These are phyloP conservation scores for Eriocheir sinensis DNA, from an alignment of 1,140 invertebrate species.

Conservation along the genomic window DNA sequence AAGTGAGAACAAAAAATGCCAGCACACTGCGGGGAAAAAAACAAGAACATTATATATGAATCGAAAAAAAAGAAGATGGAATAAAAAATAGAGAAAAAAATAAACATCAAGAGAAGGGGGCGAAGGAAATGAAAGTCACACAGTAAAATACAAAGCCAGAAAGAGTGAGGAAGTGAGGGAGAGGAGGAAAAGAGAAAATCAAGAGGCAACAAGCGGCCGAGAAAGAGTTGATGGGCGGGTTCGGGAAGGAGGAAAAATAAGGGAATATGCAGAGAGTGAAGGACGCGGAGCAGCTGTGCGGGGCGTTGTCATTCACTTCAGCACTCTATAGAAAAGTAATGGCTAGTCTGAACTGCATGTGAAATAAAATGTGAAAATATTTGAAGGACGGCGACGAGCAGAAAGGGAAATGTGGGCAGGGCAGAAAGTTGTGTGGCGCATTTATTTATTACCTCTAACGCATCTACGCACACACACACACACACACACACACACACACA, in stretches of 20 bases:
- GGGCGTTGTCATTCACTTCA: too few relatives aligned
- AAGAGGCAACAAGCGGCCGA: neutral
- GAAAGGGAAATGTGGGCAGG: too few relatives aligned
- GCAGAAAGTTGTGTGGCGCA: too few relatives aligned
- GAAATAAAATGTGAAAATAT: too few relatives aligned
- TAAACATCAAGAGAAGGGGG: neutral
- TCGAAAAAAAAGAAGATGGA: neutral
- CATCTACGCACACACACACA: slow-evolving; percentile 24
- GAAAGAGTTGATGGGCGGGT: too few relatives aligned
- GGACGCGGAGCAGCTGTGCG: too few relatives aligned
- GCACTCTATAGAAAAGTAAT: too few relatives aligned
- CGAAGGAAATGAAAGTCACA: neutral
- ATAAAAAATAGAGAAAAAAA: neutral
- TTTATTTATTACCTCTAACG: neutral
- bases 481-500: slow-evolving; percentile 54
- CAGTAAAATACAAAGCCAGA: neutral
- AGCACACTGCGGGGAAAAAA: neutral
- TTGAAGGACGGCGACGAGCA: too few relatives aligned
- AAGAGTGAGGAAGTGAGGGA: neutral
- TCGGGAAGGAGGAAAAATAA: too few relatives aligned
- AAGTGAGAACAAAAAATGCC: neutral
- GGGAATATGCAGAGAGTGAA: too few relatives aligned
- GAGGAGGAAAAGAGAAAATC: neutral
- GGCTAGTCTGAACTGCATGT: too few relatives aligned
- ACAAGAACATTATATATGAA: neutral